Conservation (phyloP, 2,797 vertebrate genomes). For the Aulostomus chinensis region DNA sequence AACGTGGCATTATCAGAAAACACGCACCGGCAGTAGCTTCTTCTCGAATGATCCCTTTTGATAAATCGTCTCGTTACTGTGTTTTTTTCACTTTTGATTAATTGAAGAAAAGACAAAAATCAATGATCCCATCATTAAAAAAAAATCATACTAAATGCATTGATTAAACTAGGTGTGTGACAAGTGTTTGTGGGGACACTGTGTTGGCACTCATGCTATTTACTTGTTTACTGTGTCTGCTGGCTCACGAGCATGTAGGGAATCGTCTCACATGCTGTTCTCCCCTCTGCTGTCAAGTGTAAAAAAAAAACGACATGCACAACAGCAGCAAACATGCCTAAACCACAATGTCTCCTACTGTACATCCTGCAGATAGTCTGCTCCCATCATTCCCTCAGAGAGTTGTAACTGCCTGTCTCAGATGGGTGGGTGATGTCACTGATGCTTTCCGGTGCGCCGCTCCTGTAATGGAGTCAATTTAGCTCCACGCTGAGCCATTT, state of each 20-base stretch:
- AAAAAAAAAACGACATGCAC: slow-evolving; percentile 64
- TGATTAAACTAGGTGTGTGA: background rate
- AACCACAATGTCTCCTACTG: slow-evolving; percentile 38
- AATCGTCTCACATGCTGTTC: slow-evolving; percentile 8
- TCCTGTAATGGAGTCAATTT: slow-evolving; percentile 80
- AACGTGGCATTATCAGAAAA: too few relatives aligned
- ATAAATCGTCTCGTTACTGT: too few relatives aligned
- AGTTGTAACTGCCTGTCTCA: slow-evolving; percentile 51
- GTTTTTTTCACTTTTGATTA: too few relatives aligned
- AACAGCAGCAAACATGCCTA: slow-evolving; percentile 31
- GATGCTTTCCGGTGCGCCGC: slow-evolving; percentile 71
- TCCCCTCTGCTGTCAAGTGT: slow-evolving; percentile 16
- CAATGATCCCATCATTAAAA: too few relatives aligned
- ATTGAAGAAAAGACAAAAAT: too few relatives aligned
- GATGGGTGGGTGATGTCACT: slow-evolving; percentile 76
- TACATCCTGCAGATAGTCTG: slow-evolving; percentile 45
- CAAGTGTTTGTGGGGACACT: background rate
- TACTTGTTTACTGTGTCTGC: background rate
- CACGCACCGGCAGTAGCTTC: too few relatives aligned
- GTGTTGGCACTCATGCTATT: background rate
- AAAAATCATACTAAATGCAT: too few relatives aligned
- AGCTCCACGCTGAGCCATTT: slow-evolving; percentile 71
- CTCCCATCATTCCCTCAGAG: slow-evolving; percentile 52
- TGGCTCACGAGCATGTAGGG: background rate
- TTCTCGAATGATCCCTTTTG: too few relatives aligned